Conservation (phyloP, 1,140 invertebrate genomes). For the Drosophila eugracilis region DNA sequence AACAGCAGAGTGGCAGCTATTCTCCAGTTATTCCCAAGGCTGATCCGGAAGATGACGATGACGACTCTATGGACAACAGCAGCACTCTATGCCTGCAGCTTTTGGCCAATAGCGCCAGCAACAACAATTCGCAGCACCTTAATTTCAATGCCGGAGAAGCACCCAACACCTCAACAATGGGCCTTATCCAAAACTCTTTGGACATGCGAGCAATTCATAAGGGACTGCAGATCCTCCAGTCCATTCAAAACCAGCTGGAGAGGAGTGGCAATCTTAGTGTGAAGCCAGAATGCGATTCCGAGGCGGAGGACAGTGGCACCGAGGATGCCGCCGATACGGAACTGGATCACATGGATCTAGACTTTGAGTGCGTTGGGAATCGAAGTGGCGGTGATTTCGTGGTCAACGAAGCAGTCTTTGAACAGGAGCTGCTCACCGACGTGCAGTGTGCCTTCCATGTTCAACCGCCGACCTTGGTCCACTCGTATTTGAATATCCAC, state of each 20-base stretch:
- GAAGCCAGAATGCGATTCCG: constrained; percentile 70
- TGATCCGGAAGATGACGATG: constrained; percentile 87
- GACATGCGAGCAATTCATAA: constrained; percentile 90
- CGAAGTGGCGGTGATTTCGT: constrained; percentile 70
- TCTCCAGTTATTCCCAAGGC: constrained; percentile 71
- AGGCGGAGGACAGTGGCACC: constrained; percentile 71
- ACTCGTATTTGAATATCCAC: constrained; percentile 93
- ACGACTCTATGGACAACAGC: constrained; percentile 86
- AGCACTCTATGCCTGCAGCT: constrained; percentile 85
- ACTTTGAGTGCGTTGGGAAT: constrained; percentile 59
- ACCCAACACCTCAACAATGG: constrained; percentile 62
- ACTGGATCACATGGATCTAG: constrained; percentile 58
- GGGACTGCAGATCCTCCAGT: constrained; percentile 91
- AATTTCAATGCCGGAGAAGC: constrained; percentile 70
- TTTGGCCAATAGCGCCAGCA: constrained; percentile 72
- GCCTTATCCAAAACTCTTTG: constrained; percentile 86
- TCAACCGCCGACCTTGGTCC: constrained; percentile 92
- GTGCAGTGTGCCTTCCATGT: constrained; percentile 91
- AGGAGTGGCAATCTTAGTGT: constrained; percentile 42
- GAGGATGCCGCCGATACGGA: constrained; percentile 63
- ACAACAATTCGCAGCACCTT: constrained; percentile 77
- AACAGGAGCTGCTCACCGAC: constrained; percentile 89
- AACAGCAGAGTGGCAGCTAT: constrained; percentile 55
- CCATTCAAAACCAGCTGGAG: constrained; percentile 84
- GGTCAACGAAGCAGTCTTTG: constrained; percentile 75